A percentile compares a stretch with the other conserved stretches of the same genome.
Evolutionary conservation across 2,797 vertebrate genomes (phyloP).

Genomic region (Phrynocephalus vlangalii): DNA sequence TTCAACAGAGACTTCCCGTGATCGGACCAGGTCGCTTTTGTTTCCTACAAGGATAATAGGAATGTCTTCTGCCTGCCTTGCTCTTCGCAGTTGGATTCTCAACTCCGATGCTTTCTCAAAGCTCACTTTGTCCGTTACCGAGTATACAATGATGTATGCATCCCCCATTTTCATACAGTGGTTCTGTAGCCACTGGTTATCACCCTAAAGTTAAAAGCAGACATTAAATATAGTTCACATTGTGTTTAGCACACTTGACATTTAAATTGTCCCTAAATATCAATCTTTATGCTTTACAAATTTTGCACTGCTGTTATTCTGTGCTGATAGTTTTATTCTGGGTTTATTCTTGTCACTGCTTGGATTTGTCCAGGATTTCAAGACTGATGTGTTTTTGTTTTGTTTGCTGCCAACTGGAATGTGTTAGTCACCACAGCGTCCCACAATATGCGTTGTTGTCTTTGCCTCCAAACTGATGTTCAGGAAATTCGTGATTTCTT

Average conservation of each 20-base stretch:
- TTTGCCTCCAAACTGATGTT: too few species aligned
- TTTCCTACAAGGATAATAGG: slow-evolving; percentile 99
- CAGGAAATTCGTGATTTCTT: too few species aligned
- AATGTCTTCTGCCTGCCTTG: slow-evolving; percentile 94
- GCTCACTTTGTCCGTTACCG: slow-evolving; percentile 96
- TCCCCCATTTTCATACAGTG: slow-evolving; percentile 99
- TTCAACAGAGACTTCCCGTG: slow-evolving; percentile 95
- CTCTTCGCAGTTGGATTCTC: slow-evolving; percentile 93
- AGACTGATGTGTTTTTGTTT: neutral
- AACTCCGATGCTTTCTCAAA: slow-evolving; percentile 98
- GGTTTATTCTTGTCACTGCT: neutral
- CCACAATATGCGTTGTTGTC: too few species aligned
- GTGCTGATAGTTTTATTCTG: neutral
- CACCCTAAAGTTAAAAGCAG: slow-evolving; percentile 81
- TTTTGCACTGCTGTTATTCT: neutral
- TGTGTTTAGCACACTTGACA: neutral
- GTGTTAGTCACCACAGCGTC: neutral
- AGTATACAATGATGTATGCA: slow-evolving; percentile 98
- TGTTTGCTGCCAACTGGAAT: neutral
- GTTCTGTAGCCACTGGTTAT: slow-evolving; percentile 92
- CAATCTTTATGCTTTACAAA: neutral
- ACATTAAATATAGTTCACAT: neutral
- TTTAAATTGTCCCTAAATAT: neutral
- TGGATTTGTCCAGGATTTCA: neutral
- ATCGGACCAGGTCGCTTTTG: slow-evolving; percentile 97